phyloP scores from a whole-genome alignment of 1,140 invertebrate species.

The Bombus pascuorum region DNA sequence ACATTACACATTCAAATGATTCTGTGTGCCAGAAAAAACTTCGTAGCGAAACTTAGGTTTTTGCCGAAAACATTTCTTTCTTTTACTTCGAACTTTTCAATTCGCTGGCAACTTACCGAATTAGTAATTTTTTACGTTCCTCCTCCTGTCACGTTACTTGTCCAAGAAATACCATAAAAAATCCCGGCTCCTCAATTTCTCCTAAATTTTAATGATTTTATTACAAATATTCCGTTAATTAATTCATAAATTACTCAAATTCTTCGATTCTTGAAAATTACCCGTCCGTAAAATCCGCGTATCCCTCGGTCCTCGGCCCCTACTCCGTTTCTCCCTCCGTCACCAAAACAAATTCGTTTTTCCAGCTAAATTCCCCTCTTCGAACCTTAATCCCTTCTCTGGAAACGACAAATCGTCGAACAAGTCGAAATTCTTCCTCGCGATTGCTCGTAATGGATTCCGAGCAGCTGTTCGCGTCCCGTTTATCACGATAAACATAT shows the following conservation, averaged over 20 bases:
- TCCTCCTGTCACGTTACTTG: too few relatives aligned
- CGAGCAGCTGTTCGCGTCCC: conserved; percentile 25
- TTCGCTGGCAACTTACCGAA: not conserved
- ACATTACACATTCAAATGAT: not conserved
- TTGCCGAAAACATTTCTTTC: not conserved
- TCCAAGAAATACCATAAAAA: too few relatives aligned
- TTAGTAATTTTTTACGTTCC: too few relatives aligned
- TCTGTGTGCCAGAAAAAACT: too few relatives aligned
- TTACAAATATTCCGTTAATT: not conserved
- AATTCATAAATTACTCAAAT: not conserved
- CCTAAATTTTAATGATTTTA: too few relatives aligned
- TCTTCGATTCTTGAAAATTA: not conserved
- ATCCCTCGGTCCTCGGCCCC: too few relatives aligned
- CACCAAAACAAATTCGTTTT: too few relatives aligned
- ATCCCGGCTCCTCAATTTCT: too few relatives aligned
- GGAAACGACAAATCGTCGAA: not conserved
- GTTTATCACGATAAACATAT: conserved; percentile 37
- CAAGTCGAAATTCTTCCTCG: not conserved
- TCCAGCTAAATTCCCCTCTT: too few relatives aligned
- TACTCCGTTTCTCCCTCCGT: not conserved
- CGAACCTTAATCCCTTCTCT: not conserved
- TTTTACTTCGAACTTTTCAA: not conserved
- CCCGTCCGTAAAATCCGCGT: not conserved
- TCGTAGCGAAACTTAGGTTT: not conserved
- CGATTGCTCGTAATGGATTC: not conserved